These are phyloP conservation scores for Seriola aureovittata DNA, from an alignment of 2,113 vertebrate genomes.

Conservation along the genomic window DNA sequence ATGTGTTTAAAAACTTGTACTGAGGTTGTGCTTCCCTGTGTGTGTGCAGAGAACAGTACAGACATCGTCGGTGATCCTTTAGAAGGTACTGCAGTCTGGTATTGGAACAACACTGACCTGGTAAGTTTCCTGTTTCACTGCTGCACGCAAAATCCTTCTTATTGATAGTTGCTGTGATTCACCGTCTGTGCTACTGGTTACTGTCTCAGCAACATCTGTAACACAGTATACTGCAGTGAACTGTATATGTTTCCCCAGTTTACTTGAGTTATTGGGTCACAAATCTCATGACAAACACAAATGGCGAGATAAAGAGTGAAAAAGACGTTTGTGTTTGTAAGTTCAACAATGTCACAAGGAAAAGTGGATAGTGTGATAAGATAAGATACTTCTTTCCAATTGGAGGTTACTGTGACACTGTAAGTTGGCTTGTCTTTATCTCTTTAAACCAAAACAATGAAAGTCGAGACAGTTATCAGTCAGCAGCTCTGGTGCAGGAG, in stretches of 20 bases:
- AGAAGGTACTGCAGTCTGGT: slow-evolving; percentile 70
- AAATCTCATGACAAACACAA: not conserved
- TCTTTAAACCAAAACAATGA: not conserved
- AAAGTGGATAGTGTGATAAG: not conserved
- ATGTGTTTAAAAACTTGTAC: too few relatives aligned
- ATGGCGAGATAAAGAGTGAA: not conserved
- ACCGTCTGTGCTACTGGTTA: too few relatives aligned
- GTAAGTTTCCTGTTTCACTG: slow-evolving; percentile 80
- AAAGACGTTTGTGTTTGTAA: not conserved
- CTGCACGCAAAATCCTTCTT: too few relatives aligned
- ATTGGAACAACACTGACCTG: slow-evolving; percentile 80
- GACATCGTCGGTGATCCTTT: slow-evolving; percentile 73
- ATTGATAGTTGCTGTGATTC: too few relatives aligned
- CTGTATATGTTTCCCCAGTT: too few relatives aligned
- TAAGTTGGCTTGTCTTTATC: not conserved
- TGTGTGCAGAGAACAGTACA: slow-evolving; percentile 87
- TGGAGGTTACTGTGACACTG: slow-evolving; percentile 19
- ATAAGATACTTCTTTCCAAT: slow-evolving; percentile 4
- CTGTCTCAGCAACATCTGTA: too few relatives aligned
- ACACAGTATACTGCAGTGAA: too few relatives aligned
- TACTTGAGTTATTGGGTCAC: not conserved
- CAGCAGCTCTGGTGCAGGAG: not conserved
- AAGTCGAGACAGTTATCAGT: not conserved
- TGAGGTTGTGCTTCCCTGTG: too few relatives aligned
- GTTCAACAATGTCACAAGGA: not conserved